A percentile compares a stretch with the other conserved stretches of the same genome.
phyloP scores from a whole-genome alignment of 1,140 invertebrate species.

The Ephestia elutella region DNA sequence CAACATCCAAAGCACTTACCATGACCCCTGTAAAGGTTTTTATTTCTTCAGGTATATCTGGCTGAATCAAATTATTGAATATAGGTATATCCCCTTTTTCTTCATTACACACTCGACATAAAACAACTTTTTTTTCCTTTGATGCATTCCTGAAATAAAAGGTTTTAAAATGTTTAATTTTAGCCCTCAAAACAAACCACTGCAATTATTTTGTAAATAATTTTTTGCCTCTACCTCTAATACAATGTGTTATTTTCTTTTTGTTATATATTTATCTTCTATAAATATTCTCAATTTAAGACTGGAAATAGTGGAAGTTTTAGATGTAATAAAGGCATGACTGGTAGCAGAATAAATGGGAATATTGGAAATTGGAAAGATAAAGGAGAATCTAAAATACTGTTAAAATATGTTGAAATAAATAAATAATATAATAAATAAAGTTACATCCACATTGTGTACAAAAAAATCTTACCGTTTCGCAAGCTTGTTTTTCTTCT shows the following conservation, averaged over 20 bases:
- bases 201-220: neutral
- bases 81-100: slow-evolving; percentile 50
- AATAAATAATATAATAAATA: too few species aligned
- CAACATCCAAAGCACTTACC: slow-evolving; percentile 30
- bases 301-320: too few species aligned
- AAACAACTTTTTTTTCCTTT: slow-evolving; percentile 22
- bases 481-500: slow-evolving; percentile 39
- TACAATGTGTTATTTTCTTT: too few species aligned
- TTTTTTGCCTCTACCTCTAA: too few species aligned
- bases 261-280: too few species aligned
- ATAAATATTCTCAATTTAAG: too few species aligned
- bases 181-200: too few species aligned
- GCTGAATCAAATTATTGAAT: slow-evolving; percentile 45
- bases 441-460: neutral
- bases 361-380: too few species aligned
- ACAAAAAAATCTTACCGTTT: slow-evolving; percentile 33
- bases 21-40: slow-evolving; percentile 49
- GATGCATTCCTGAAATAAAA: slow-evolving; percentile 20
- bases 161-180: neutral
- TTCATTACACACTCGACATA: slow-evolving; percentile 51
- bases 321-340: too few species aligned
- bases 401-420: too few species aligned
- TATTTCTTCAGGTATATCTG: slow-evolving; percentile 55
- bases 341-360: too few species aligned
- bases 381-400: too few species aligned